Base-by-base conservation (phyloP, 1,140 invertebrate species). In the Papilio aristodemus region DNA sequence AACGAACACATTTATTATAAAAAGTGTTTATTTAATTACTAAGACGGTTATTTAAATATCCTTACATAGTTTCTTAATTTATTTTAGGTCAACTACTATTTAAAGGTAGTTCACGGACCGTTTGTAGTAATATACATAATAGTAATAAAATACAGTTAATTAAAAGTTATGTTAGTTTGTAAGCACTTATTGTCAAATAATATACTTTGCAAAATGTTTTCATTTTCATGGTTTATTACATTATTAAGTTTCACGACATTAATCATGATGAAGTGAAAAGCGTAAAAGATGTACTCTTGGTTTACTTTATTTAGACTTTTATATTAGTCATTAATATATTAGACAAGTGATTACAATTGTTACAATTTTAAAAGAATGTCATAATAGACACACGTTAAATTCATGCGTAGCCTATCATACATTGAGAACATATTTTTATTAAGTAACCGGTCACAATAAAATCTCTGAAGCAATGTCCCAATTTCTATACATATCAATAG, bases 1-100 rank as follows among this genome's bases (percentile, higher is more conserved):
- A 54, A 22, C 22, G 46, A 17, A 54, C 19, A 46, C 14, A 54
- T 54, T 54, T 54, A 54, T 25, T 54, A 43, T 43, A 43, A 17
- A 17, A 43, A n/a, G 14, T 14, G 6, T 43, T 43, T 8, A 43
- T 43, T 14, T 43, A 54, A 6, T 11, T 54, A 22, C 6, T 11
- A 54, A 22, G 27, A 32, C 27, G 6, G 6, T 32, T 32, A n/a
- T n/a, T n/a, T 46, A 19, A 25, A 54, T 54, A 4, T 54, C 46
- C 10, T 13, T 11, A 11, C 17, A 9, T 50, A 0, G 17, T 25
- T 54, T 22, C 17, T 22, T 13, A 32, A 11, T 22, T 50, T 50
- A 25, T 54, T 22, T 22, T 22, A 54, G 19, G 0, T 3, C 2
- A 6, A 32, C 6, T 32, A 2, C 11, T 54, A 54, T 4, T 22